These are phyloP conservation scores for Chrosomus eos DNA, from an alignment of 2,797 vertebrate genomes.

Conservation along the genomic window DNA sequence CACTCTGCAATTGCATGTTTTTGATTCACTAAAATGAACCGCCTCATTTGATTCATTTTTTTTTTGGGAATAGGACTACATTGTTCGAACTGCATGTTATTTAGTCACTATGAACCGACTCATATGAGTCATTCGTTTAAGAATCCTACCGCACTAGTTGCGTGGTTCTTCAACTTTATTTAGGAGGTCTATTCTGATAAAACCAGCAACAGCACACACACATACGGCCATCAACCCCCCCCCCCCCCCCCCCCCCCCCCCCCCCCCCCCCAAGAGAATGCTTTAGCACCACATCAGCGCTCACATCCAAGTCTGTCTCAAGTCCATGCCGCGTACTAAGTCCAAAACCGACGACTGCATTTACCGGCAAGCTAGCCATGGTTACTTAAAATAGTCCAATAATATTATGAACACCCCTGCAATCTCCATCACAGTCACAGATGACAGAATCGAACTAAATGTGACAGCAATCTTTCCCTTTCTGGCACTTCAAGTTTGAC, in stretches of 20 bases:
- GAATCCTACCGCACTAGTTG: background rate
- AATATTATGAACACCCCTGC: conserved; percentile 17
- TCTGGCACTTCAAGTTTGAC: background rate
- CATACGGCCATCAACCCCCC: background rate
- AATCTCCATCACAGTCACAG: conserved; percentile 44
- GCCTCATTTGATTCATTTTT: background rate
- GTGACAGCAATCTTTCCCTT: conserved; percentile 9
- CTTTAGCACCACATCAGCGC: conserved; percentile 26
- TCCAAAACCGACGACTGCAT: conserved; percentile 16
- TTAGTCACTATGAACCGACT: background rate
- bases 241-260: conserved; percentile 35
- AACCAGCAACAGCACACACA: background rate
- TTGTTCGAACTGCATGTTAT: background rate
- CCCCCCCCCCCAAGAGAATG: conserved; percentile 27
- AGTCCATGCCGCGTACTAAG: background rate
- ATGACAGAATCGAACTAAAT: conserved; percentile 44
- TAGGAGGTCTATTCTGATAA: background rate
- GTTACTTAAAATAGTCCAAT: conserved; percentile 20
- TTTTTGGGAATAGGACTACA: background rate
- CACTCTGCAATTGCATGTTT: too few species aligned
- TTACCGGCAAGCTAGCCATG: conserved; percentile 11
- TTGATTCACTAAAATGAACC: conserved; percentile 1
- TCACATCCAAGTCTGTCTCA: background rate
- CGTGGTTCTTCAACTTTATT: background rate
- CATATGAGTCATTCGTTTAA: background rate